phyloP scores from a whole-genome alignment of 2,797 vertebrate species.

The Distichodus sexfasciatus region DNA sequence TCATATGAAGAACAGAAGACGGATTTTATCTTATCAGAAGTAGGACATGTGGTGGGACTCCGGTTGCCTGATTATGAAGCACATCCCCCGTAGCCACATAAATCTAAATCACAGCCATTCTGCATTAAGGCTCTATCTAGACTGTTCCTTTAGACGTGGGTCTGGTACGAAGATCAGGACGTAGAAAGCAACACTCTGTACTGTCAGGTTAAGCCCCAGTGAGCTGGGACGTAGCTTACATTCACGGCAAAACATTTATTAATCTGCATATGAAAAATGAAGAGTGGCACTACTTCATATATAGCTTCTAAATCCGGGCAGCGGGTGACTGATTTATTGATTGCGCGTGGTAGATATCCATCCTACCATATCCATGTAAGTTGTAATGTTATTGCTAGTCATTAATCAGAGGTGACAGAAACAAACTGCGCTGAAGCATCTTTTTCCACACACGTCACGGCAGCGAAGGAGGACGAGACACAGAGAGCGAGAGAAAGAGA shows the following conservation, averaged over 20 bases:
- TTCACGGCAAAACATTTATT: constrained; percentile 59
- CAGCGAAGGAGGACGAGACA: constrained; percentile 36
- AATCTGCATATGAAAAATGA: constrained; percentile 67
- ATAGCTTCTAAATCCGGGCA: constrained; percentile 64
- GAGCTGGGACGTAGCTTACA: constrained; percentile 23
- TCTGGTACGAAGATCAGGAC: constrained; percentile 4
- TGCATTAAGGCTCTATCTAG: constrained; percentile 4
- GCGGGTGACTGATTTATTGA: constrained; percentile 75
- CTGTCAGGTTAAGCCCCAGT: constrained; percentile 51
- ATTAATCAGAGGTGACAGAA: constrained; percentile 76
- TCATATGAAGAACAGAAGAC: neutral
- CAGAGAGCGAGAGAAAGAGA: constrained; percentile 8
- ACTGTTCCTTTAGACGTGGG: neutral
- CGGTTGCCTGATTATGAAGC: neutral
- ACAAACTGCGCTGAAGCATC: constrained; percentile 69
- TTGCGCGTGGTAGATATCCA: constrained; percentile 70
- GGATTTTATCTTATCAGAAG: neutral
- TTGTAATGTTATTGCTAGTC: constrained; percentile 73
- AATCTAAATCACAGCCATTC: neutral
- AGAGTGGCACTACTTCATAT: constrained; percentile 56
- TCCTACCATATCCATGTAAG: constrained; percentile 74
- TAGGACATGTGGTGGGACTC: neutral
- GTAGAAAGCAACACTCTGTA: constrained; percentile 42
- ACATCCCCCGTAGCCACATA: neutral
- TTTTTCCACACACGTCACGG: constrained; percentile 65